Evolutionary conservation across 2,888 invertebrate species (phyloP), one percentile per base, ranked within the genome.

Genomic region (Falcaria lacertinaria): DNA sequence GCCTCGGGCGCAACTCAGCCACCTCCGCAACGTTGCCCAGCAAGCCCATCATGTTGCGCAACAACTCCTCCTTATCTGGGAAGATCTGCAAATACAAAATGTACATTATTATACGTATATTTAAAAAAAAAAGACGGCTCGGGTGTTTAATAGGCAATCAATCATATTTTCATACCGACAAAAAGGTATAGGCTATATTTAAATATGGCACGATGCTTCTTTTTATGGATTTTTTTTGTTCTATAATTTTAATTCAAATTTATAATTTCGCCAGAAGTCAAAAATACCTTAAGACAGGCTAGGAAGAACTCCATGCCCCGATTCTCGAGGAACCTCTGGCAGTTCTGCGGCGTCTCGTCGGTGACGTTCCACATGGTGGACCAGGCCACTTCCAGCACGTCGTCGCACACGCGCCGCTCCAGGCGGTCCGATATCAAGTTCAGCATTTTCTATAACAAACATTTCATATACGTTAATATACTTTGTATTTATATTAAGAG

Each of bases 321-420:
- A 49, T 94, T 93, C 59, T 95, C 93, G 45, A 99, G 90, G 88
- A 99, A 99, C 64, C 95, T 91, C 76, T 94, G 92, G 89, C 98
- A 98, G 89, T 99, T 99, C 60, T 94, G 91, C 34, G 98, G 96
- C 8, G 98, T 98, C 89, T 99, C 98, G 79, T 99, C 98, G 25
- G 96, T 95, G 56, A 96, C 96, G 84, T 98, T 99, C 98, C 98
- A 99, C 95, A 99, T 96, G n/a, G 98, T 97, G 45, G 98, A 98
- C 99, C 99, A 99, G 2, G 98, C 97, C 13, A 98, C 97, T 86
- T 98, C 98, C 86, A 99, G 91, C 14, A 98, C 97, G 78, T 99
- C 98, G 78, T 99, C 98, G 73, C 97, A 98, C 33, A 94, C 87
- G 44, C 91, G 91, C 32, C 93, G 90, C 45, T 92, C 91, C 47